Evolutionary conservation across 2,113 vertebrate species (phyloP), one percentile per base, ranked within the genome.

Genomic region (Mastomys natalensis): DNA sequence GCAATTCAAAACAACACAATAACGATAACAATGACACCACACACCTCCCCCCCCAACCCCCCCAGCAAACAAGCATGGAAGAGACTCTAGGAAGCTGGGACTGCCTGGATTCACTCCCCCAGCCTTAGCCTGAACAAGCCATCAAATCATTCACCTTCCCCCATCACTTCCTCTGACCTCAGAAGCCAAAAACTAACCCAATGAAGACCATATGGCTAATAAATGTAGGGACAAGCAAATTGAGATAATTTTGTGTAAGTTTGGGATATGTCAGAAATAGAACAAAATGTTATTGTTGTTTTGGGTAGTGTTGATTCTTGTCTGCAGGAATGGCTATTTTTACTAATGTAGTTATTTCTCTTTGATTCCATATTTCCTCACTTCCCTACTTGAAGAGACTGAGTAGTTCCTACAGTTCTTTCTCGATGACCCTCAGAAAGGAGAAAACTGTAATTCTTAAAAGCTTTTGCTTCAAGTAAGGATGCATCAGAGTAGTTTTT

Each of bases 311-410:
- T 93, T 93, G 91, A 31, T 77, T 68, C 12, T 86, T 96, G 72
- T 76, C 51, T 74, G 11, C 31, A n/a, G 3, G 10, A 62, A 84
- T 92, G 29, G 43, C 58, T 78, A 53, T 81, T 87, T 81, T 82
- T 58, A 70, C 62, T 76, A 53, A 89, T 74, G 87, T 90, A 90
- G 85, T 93, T 84, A 91, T 22, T 64, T 37, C 11, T 58, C 11
- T 7, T 66, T 96, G 51, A 91, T 94, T 85, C 82, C 40, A 22
- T 93, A 55, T 82, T 74, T 93, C 22, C 78, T 80, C 74, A 72
- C 82, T 85, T 73, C 34, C 7, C 29, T 80, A 19, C 10, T 43
- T 43, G 86, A 89, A 77, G 11, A 31, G 51, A 7, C 31, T 37
- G 77, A 78, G 7, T 58, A 4, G 0, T 29, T 53, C 45, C 62